These are phyloP conservation scores for Melieria picta DNA, from an alignment of 2,888 invertebrate species.

Conservation along the genomic window DNA sequence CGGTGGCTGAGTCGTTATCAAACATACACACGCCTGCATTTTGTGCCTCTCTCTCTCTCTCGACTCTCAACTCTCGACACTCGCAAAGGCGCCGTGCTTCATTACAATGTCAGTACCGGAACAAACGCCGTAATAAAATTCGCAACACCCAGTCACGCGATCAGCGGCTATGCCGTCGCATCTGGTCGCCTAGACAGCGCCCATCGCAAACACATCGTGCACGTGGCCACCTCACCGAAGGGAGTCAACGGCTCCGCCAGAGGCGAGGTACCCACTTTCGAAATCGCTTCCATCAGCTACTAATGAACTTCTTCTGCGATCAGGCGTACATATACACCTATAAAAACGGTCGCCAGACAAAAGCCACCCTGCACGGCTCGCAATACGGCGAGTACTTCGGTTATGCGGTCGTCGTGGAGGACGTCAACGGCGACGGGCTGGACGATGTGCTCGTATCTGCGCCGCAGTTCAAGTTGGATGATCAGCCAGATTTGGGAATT, in stretches of 20 bases:
- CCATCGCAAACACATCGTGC: constrained; percentile 40
- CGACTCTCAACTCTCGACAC: background rate
- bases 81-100: background rate
- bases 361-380: constrained; percentile 51
- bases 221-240: constrained; percentile 50
- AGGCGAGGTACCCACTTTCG: no score
- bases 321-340: constrained; percentile 30
- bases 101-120: background rate
- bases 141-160: background rate
- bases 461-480: constrained; percentile 58
- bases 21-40: background rate
- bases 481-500: constrained; percentile 53
- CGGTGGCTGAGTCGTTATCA: background rate
- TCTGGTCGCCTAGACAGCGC: constrained; percentile 46
- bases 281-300: no score
- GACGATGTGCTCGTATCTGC: constrained; percentile 73
- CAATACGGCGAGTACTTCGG: constrained; percentile 73
- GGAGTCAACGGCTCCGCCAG: constrained; percentile 34
- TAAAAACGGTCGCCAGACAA: no score
- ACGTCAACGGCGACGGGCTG: constrained; percentile 70
- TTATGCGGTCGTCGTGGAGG: constrained; percentile 68
- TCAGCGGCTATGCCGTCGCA: constrained; percentile 48
- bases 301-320: background rate
- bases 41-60: background rate
- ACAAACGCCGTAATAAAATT: background rate